Evolutionary conservation across 2,797 vertebrate genomes (phyloP).

Genomic region (Poeciliopsis gracilis): DNA sequence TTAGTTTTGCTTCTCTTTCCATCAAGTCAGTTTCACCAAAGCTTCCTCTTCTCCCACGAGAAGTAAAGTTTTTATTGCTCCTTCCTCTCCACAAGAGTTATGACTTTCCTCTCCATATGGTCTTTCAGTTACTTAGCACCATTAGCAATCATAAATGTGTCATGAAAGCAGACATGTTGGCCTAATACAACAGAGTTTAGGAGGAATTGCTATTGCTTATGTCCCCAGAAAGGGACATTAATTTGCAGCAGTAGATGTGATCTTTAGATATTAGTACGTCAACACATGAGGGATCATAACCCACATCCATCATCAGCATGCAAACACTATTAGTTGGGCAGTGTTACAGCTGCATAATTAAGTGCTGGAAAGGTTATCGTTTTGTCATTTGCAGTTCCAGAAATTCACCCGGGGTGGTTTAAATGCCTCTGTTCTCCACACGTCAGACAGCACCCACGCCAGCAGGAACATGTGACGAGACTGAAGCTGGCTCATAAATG

Average conservation of each 20-base stretch:
- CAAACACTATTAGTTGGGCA: conserved; percentile 24
- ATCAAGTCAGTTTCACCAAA: conserved; percentile 22
- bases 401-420: conserved; percentile 18
- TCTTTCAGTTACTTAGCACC: conserved; percentile 45
- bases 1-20: conserved; percentile 17
- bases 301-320: conserved; percentile 24
- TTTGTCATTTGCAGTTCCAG: conserved; percentile 23
- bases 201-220: conserved; percentile 1
- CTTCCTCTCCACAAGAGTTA: conserved; percentile 21
- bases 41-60: conserved; percentile 35
- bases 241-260: conserved; percentile 24
- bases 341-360: conserved; percentile 44
- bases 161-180: conserved; percentile 34
- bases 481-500: conserved; percentile 12
- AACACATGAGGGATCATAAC: conserved; percentile 33
- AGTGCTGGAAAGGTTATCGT: conserved; percentile 43
- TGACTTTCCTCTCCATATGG: conserved; percentile 36
- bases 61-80: conserved; percentile 35
- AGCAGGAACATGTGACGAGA: conserved; percentile 14
- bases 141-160: conserved; percentile 57
- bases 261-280: conserved; percentile 45
- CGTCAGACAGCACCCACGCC: conserved; percentile 10
- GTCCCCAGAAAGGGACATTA: conserved; percentile 17
- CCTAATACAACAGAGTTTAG: conserved; percentile 22
- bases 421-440: conserved; percentile 21